phyloP scores from a whole-genome alignment of 2,113 vertebrate species.

The Gnathonemus echidnorhynchus region DNA sequence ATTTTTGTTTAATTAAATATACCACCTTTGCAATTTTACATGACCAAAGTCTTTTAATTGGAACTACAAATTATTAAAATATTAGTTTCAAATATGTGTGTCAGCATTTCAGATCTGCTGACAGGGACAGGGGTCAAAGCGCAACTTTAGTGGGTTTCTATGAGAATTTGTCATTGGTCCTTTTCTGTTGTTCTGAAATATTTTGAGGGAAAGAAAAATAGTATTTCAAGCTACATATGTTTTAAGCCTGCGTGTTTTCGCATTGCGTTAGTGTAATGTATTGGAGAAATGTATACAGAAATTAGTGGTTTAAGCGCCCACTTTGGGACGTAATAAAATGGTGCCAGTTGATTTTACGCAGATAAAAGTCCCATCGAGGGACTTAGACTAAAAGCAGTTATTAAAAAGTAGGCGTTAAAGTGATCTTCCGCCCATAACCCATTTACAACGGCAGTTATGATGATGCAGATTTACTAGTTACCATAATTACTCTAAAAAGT shows the following conservation, averaged over 20 bases:
- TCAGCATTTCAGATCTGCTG: not conserved
- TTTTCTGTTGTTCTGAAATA: not conserved
- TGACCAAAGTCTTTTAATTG: not conserved
- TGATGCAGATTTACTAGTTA: slow-evolving; percentile 8
- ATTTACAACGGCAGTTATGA: not conserved
- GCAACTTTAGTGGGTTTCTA: not conserved
- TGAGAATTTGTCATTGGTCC: not conserved
- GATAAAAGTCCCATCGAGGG: not conserved
- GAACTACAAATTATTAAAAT: not conserved
- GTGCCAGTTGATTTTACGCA: not conserved
- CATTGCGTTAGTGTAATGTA: not conserved
- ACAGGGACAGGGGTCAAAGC: not conserved
- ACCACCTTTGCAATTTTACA: not conserved
- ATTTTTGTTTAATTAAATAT: not conserved
- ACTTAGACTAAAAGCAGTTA: not conserved
- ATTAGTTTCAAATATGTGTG: not conserved
- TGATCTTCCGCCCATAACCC: not conserved
- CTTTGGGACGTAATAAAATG: not conserved
- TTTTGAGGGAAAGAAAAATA: not conserved
- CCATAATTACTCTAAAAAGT: not conserved
- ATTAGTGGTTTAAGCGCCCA: not conserved
- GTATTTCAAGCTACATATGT: not conserved
- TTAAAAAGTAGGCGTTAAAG: not conserved
- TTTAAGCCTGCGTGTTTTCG: not conserved
- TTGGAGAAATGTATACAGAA: not conserved